These are phyloP conservation scores for Trichopria drosophilae DNA, from an alignment of 2,888 invertebrate genomes.

Conservation along the genomic window DNA sequence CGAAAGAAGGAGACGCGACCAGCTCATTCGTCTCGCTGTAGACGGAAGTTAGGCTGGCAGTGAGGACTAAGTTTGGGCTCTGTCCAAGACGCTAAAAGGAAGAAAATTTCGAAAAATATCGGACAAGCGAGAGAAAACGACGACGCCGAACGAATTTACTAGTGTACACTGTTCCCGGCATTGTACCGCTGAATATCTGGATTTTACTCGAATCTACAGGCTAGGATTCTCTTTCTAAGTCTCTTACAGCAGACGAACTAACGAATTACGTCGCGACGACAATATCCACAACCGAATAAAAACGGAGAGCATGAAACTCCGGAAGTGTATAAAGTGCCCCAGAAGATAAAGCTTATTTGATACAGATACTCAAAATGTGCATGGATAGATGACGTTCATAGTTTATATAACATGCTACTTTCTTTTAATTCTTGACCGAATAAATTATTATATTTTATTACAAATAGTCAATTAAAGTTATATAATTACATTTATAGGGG, in stretches of 20 bases:
- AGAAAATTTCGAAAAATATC: conserved; percentile 50
- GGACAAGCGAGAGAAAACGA: conserved; percentile 9
- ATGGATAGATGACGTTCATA: too few relatives aligned
- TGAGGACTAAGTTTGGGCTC: conserved; percentile 49
- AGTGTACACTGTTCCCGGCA: conserved; percentile 23
- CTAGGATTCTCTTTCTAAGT: conserved; percentile 21
- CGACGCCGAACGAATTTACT: conserved; percentile 8
- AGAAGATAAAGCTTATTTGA: too few relatives aligned
- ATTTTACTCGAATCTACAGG: conserved; percentile 41
- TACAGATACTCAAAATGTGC: too few relatives aligned
- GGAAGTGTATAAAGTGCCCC: too few relatives aligned
- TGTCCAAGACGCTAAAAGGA: conserved; percentile 54
- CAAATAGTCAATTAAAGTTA: too few relatives aligned
- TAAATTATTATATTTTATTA: too few relatives aligned
- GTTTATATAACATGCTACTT: too few relatives aligned
- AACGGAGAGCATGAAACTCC: conserved; percentile 9
- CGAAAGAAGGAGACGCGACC: conserved; percentile 22
- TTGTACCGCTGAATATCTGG: conserved; percentile 35
- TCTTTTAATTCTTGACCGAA: too few relatives aligned
- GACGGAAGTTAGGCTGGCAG: conserved; percentile 52
- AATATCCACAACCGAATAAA: conserved; percentile 25
- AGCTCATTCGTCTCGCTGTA: conserved; percentile 47
- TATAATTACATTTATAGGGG: too few relatives aligned
- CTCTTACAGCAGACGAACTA: conserved; percentile 41
- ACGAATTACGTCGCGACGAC: conserved; percentile 31